Percentiles rank a stretch among this genome's conserved stretches.
phyloP scores from a whole-genome alignment of 2,797 vertebrate species.

The Cyclura pinguis region DNA sequence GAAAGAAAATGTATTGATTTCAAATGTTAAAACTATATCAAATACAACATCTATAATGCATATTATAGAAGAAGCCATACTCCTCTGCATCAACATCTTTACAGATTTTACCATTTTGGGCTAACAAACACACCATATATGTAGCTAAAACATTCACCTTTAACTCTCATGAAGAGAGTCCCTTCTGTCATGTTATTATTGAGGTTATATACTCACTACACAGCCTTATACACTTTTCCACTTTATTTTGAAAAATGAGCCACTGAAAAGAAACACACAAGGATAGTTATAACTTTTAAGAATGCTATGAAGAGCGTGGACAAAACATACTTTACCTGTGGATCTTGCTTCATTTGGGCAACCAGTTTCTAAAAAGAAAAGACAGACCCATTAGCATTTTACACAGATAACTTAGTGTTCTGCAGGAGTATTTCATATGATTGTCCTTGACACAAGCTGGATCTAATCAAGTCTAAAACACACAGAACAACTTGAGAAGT shows the following conservation, averaged over 20 bases:
- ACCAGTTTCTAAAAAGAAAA: conserved; percentile 90
- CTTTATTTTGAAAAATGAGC: neutral
- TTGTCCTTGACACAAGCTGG: neutral
- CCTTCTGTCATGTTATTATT: neutral
- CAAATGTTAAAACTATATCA: neutral
- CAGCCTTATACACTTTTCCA: neutral
- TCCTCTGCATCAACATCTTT: neutral
- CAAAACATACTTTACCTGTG: conserved; percentile 87
- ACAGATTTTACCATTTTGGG: neutral
- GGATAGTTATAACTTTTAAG: conserved; percentile 46
- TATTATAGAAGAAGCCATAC: neutral
- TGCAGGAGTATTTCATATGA: conserved; percentile 16
- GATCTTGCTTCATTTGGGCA: conserved; percentile 99
- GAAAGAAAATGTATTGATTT: neutral
- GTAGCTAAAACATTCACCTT: conserved; percentile 53
- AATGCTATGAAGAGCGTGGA: conserved; percentile 42
- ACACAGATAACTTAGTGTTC: neutral
- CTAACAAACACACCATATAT: conserved; percentile 34
- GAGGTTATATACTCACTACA: neutral
- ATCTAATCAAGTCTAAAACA: neutral
- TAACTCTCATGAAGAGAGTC: conserved; percentile 34
- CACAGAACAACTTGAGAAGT: conserved; percentile 34
- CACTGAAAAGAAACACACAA: neutral
- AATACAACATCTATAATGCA: neutral
- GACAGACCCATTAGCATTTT: conserved; percentile 61